Evolutionary conservation across 1,140 invertebrate species (phyloP).

Genomic region (Drosophila arawakana): DNA sequence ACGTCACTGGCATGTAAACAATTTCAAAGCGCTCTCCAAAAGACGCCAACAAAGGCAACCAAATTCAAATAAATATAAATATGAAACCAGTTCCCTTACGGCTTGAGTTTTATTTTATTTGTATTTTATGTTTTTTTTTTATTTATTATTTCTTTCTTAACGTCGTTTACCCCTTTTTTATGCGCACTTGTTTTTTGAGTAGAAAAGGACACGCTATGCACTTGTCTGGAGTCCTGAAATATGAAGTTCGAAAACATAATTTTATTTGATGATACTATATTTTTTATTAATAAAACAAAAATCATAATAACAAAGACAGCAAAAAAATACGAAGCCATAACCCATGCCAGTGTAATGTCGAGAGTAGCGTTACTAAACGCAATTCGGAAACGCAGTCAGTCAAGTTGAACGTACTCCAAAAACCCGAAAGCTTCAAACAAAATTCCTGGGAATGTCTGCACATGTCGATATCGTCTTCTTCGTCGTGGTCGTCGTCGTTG

Average conservation of each 20-base stretch:
- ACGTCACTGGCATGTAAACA: neutral
- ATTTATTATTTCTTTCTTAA: neutral
- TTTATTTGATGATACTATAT: constrained; percentile 60
- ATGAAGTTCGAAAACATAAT: constrained; percentile 81
- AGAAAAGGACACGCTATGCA: constrained; percentile 69
- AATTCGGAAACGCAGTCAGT: constrained; percentile 70
- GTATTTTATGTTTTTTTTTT: neutral
- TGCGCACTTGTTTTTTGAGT: constrained; percentile 49
- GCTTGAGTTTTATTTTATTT: neutral
- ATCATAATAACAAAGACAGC: constrained; percentile 23
- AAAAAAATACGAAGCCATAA: neutral
- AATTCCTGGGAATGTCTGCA: constrained; percentile 70
- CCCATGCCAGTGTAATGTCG: neutral
- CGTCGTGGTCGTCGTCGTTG: constrained; percentile 8
- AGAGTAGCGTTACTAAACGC: constrained; percentile 60
- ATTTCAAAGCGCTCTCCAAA: constrained; percentile 4
- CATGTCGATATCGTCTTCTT: constrained; percentile 45
- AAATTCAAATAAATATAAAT: constrained; percentile 24
- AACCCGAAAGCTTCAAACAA: constrained; percentile 51
- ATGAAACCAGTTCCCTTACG: constrained; percentile 19
- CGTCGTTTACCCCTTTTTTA: neutral
- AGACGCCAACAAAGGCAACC: neutral
- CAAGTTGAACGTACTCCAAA: constrained; percentile 79
- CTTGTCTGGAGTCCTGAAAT: constrained; percentile 69
- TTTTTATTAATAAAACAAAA: constrained; percentile 59